Evolutionary conservation across 2,888 invertebrate genomes (phyloP).

Genomic region (Liposcelis brunnea): DNA sequence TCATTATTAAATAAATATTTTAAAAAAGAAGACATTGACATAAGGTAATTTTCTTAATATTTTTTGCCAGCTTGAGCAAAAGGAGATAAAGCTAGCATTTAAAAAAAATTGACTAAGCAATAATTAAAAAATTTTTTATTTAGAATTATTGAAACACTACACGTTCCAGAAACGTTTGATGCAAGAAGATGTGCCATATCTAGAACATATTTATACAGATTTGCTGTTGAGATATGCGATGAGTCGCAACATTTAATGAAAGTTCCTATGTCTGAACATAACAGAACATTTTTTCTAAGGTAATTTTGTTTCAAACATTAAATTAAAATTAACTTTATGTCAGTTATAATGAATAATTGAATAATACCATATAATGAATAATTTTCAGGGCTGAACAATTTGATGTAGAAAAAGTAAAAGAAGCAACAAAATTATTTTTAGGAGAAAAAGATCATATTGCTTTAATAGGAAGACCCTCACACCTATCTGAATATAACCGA

Average conservation of each 20-base stretch:
- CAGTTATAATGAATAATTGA: not conserved
- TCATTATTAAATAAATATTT: not conserved
- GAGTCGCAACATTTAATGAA: not conserved
- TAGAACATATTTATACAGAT: constrained; percentile 6
- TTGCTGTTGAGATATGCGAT: not conserved
- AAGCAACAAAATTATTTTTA: not conserved
- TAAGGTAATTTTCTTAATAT: not conserved
- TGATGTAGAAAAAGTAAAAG: not conserved
- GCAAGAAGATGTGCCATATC: not conserved
- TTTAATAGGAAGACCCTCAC: not conserved
- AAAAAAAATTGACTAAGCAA: too few relatives aligned
- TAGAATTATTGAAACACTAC: not conserved
- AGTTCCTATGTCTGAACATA: not conserved
- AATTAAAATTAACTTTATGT: not conserved
- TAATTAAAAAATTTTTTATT: too few relatives aligned
- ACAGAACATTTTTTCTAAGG: not conserved
- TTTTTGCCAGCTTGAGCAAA: not conserved
- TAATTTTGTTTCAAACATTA: not conserved
- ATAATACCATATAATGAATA: not conserved
- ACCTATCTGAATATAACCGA: too few relatives aligned
- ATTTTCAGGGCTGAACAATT: not conserved
- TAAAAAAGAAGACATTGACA: not conserved
- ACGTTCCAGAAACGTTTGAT: not conserved
- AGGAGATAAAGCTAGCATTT: too few relatives aligned
- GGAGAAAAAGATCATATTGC: not conserved